phyloP scores from a whole-genome alignment of 2,888 invertebrate genomes.

The Temnothorax rugatulus region DNA sequence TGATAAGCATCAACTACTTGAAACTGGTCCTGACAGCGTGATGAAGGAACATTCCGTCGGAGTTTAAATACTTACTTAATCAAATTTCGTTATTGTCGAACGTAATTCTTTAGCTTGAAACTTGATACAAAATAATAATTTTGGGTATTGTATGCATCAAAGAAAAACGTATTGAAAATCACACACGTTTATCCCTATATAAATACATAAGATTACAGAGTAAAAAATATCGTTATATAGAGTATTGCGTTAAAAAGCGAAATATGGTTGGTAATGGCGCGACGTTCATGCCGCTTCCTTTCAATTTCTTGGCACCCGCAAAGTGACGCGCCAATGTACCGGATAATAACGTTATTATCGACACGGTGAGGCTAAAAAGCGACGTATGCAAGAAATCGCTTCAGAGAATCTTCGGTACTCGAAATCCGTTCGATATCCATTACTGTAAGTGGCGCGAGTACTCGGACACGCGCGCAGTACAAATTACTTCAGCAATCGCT shows the following conservation, averaged over 20 bases:
- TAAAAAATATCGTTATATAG: neutral
- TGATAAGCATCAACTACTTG: constrained; percentile 66
- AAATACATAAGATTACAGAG: neutral
- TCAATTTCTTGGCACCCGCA: constrained; percentile 39
- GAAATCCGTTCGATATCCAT: constrained; percentile 71
- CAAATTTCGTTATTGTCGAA: constrained; percentile 32
- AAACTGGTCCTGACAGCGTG: constrained; percentile 54
- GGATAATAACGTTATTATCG: constrained; percentile 63
- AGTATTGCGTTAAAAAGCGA: constrained; percentile 8
- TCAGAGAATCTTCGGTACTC: constrained; percentile 59
- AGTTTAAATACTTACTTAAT: constrained; percentile 52
- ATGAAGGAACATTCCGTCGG: constrained; percentile 64
- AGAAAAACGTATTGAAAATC: neutral
- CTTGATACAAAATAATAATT: neutral
- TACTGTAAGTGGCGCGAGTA: constrained; percentile 68
- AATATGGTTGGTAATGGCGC: constrained; percentile 29
- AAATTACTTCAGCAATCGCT: constrained; percentile 68
- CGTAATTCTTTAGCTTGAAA: neutral
- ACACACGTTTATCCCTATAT: neutral
- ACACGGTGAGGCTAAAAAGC: constrained; percentile 48
- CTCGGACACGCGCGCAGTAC: constrained; percentile 68
- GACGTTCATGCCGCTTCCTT: constrained; percentile 40
- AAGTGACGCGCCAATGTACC: constrained; percentile 5
- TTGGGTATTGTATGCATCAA: neutral
- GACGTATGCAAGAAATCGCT: constrained; percentile 49